These are phyloP conservation scores for Melinaea marsaeus DNA, from an alignment of 2,888 invertebrate genomes.

Conservation along the genomic window DNA sequence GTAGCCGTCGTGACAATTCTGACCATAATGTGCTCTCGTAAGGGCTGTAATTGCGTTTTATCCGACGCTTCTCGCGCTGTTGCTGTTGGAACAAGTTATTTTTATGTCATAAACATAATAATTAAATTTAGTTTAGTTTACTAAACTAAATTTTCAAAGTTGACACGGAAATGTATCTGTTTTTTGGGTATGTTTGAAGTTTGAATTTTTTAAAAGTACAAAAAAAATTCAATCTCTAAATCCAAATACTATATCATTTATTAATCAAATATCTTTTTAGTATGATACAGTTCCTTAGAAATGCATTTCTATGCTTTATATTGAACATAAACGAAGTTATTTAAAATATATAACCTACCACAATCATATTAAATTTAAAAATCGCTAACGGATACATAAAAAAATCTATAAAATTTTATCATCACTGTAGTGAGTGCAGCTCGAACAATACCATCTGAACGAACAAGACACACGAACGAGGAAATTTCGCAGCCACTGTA, in stretches of 20 bases:
- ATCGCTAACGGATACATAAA: neutral
- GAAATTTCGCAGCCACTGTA: slow-evolving; percentile 65
- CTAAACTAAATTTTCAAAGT: too few relatives aligned
- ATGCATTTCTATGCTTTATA: too few relatives aligned
- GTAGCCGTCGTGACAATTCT: slow-evolving; percentile 61
- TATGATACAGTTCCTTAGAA: too few relatives aligned
- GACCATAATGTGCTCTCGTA: slow-evolving; percentile 62
- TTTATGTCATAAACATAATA: slow-evolving; percentile 2
- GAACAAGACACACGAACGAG: slow-evolving; percentile 45
- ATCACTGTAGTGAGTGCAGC: slow-evolving; percentile 23
- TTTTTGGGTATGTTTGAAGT: too few relatives aligned
- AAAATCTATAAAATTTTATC: slow-evolving; percentile 21
- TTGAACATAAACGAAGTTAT: too few relatives aligned
- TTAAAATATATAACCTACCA: too few relatives aligned
- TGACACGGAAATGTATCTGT: too few relatives aligned
- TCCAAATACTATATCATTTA: too few relatives aligned
- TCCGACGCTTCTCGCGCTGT: slow-evolving; percentile 91
- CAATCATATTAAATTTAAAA: neutral
- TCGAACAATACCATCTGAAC: slow-evolving; percentile 27
- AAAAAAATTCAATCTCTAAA: too few relatives aligned
- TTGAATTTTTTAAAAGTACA: too few relatives aligned
- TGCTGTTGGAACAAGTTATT: slow-evolving; percentile 81
- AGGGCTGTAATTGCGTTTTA: slow-evolving; percentile 88
- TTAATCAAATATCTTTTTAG: too few relatives aligned
- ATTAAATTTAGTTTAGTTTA: neutral